Evolutionary conservation across 1,140 invertebrate species (phyloP), one percentile per base, ranked within the genome.

Genomic region (Hestina assimilis): DNA sequence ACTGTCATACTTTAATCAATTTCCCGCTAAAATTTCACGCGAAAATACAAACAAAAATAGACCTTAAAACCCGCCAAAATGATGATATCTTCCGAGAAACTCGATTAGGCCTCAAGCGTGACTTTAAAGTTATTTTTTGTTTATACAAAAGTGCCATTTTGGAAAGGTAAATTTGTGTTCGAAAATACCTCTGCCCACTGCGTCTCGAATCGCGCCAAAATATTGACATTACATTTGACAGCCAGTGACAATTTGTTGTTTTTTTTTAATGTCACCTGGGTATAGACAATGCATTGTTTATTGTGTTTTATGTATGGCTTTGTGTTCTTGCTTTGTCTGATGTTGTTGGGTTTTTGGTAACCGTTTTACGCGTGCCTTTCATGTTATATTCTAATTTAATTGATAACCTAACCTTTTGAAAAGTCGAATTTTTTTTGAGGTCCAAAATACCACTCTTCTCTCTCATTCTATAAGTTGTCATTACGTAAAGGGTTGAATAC

Each of bases 181-280:
- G n/a, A n/a, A n/a, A n/a, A n/a, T n/a, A n/a, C n/a, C n/a, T n/a
- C n/a, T n/a, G 33, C 77, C 77, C 61, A 69, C 77, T 65, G 81
- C 76, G 81, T 74, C 51, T 43, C 81, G 58, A 84, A 84, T 82
- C 75, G 75, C 81, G 81, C 81, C 79, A 82, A 84, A 84, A 84
- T 84, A 84, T 84, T 84, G 79, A 84, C 75, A 74, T 82, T 72
- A 71, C 62, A 23, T 77, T 79, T 81, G 78, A 81, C 80, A 83
- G 80, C 58, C 79, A 3, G 9, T 2, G 8, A 38, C 33, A 57
- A 52, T 57, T 1, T 38, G 9, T 9, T 19, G 8, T 69, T 47
- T 48, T 54, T 41, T 56, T 33, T 40, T 43, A 43, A 60, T 19
- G 69, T 79, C 75, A 77, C 75, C 72, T 75, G 79, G 63, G 14